Evolutionary conservation across 2,113 vertebrate species (phyloP).

Genomic region (Amblyornis subalaris): DNA sequence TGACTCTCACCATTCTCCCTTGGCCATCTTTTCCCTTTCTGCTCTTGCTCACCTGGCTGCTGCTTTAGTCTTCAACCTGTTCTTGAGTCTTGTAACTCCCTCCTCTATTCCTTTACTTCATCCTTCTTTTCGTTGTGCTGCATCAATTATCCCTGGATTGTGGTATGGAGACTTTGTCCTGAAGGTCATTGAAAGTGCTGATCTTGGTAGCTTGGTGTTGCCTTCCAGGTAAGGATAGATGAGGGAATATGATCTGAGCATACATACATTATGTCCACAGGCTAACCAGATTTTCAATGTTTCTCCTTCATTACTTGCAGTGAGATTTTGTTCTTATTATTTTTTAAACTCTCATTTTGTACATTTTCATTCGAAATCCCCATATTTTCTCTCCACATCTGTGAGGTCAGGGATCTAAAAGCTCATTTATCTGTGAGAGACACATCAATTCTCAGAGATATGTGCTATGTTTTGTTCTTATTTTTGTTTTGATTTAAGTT

Average conservation of each 20-base stretch:
- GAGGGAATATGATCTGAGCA: neutral
- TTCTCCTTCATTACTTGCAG: neutral
- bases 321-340: neutral
- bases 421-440: neutral
- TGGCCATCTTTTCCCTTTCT: neutral
- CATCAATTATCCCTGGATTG: neutral
- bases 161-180: neutral
- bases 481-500: neutral
- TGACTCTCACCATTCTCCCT: neutral
- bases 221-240: neutral
- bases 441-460: neutral
- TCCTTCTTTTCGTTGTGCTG: neutral
- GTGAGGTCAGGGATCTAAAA: neutral
- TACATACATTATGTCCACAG: neutral
- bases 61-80: neutral
- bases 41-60: neutral
- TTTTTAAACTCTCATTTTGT: neutral
- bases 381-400: neutral
- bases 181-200: neutral
- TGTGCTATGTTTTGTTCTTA: neutral
- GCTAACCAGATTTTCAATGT: neutral
- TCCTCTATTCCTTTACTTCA: neutral
- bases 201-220: neutral
- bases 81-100: neutral
- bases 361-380: neutral